A percentile compares a stretch with the other conserved stretches of the same genome.
Evolutionary conservation across 2,113 vertebrate species (phyloP).

Genomic region (Tupaia chinensis): DNA sequence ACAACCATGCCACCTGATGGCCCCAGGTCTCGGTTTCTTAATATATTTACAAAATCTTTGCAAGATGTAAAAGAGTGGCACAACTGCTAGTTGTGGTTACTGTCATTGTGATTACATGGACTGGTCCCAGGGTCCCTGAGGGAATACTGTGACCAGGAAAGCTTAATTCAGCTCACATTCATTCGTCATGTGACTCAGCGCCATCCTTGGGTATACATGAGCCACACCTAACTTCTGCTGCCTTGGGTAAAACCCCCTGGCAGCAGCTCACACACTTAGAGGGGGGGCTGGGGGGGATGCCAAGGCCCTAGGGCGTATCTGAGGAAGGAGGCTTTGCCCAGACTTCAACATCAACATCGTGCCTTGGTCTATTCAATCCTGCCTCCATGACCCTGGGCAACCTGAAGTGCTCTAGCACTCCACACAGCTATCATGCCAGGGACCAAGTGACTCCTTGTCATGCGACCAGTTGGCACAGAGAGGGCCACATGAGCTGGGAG

Average conservation of each 20-base stretch:
- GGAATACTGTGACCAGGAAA: background rate
- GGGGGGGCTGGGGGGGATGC: background rate
- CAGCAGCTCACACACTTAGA: slow-evolving; percentile 10
- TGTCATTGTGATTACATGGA: background rate
- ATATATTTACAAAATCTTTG: background rate
- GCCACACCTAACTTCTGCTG: background rate
- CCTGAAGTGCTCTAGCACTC: background rate
- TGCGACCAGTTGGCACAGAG: background rate
- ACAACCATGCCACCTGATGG: too few relatives aligned
- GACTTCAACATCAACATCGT: background rate
- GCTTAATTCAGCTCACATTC: background rate
- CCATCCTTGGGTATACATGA: background rate
- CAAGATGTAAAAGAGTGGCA: background rate
- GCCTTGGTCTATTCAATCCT: background rate
- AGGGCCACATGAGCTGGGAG: background rate
- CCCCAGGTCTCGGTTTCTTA: background rate
- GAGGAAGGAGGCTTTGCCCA: background rate
- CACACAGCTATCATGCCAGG: background rate
- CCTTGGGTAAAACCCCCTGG: background rate
- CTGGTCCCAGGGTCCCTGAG: background rate
- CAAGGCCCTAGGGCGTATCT: background rate
- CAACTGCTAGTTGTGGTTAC: background rate
- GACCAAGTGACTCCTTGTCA: background rate
- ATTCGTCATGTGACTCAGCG: background rate
- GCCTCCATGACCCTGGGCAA: background rate